Conservation (phyloP, 2,113 vertebrate species). For the Neogale vison region DNA sequence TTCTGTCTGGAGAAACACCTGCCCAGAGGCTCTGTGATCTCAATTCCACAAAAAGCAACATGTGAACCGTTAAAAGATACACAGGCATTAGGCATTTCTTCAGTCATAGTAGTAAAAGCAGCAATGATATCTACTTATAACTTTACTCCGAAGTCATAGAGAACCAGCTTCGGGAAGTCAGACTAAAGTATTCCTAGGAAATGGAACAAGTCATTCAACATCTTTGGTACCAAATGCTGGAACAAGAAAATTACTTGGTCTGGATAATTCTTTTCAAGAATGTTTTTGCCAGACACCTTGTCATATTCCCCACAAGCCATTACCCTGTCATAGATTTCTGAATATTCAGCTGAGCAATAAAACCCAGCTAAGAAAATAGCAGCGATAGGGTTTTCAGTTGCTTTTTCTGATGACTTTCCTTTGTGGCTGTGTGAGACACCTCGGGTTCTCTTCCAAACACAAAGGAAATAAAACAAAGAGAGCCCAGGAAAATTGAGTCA, state of each 20-base stretch:
- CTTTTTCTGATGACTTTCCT: conserved; percentile 36
- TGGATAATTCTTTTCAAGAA: neutral
- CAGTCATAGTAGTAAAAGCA: neutral
- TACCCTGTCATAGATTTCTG: neutral
- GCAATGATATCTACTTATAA: neutral
- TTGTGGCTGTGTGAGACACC: conserved; percentile 17
- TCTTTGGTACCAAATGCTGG: conserved; percentile 7
- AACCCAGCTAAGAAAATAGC: neutral
- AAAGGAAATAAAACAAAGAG: conserved; percentile 44
- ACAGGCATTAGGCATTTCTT: neutral
- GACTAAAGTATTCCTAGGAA: neutral
- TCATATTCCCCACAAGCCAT: neutral
- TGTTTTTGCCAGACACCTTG: neutral
- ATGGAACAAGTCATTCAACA: neutral
- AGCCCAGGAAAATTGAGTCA: conserved; percentile 41
- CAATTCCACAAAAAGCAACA: neutral
- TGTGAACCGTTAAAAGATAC: neutral
- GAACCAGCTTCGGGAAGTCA: neutral
- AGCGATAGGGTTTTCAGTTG: neutral
- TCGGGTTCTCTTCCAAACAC: conserved; percentile 32
- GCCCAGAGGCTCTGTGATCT: neutral
- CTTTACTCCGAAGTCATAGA: neutral
- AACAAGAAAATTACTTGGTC: neutral
- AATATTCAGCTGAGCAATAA: neutral
- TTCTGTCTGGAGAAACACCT: conserved; percentile 12